phyloP scores from a whole-genome alignment of 2,797 vertebrate genomes.

The Gymnocypris eckloni region DNA sequence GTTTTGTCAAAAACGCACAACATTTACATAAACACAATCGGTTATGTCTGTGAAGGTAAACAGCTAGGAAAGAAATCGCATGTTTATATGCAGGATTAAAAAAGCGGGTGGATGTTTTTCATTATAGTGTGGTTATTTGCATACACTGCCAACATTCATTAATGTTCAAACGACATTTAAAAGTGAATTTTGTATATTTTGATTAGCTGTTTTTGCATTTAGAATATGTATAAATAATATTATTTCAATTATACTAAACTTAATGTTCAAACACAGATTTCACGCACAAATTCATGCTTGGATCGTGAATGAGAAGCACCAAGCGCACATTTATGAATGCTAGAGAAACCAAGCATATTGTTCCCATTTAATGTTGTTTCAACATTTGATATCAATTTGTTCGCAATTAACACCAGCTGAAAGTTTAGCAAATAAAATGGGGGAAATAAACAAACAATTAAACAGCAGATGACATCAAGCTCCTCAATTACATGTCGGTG shows the following conservation, averaged over 20 bases:
- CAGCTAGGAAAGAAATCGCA: no score
- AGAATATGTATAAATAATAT: background rate
- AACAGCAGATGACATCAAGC: constrained; percentile 55
- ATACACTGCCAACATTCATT: no score
- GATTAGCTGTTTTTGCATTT: background rate
- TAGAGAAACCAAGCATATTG: background rate
- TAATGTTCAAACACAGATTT: background rate
- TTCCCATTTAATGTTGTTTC: constrained; percentile 1
- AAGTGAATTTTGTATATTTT: no score
- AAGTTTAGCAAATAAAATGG: constrained; percentile 41
- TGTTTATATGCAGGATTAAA: no score
- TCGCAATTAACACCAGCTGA: constrained; percentile 51
- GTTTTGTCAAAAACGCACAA: no score
- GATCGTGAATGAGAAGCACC: background rate
- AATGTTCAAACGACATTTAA: no score
- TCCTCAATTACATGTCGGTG: constrained; percentile 61
- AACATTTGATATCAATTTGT: constrained; percentile 21
- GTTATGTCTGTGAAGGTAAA: no score
- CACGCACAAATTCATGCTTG: background rate
- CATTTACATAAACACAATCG: no score
- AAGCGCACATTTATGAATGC: background rate
- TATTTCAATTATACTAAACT: background rate
- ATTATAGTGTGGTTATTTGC: no score
- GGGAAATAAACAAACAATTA: constrained; percentile 53
- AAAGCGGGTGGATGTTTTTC: no score